phyloP scores from a whole-genome alignment of 2,113 vertebrate genomes.

The Platichthys stellatus region DNA sequence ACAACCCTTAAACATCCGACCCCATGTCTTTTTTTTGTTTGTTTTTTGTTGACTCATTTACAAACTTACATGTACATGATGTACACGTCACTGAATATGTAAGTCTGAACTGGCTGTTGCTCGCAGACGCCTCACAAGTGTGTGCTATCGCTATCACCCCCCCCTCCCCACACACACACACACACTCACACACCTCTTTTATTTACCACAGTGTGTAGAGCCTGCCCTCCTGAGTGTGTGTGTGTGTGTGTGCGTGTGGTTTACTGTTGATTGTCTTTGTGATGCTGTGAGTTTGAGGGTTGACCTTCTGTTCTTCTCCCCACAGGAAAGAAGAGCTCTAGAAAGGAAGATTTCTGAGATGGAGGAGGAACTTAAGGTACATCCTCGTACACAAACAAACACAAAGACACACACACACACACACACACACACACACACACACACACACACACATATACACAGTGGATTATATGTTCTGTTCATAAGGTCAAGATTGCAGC shows the following conservation, averaged over 20 bases:
- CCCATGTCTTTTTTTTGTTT: not conserved
- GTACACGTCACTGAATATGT: not conserved
- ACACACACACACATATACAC: no score
- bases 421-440: slow-evolving; percentile 1
- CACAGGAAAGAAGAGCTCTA: slow-evolving; percentile 98
- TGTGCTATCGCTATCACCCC: slow-evolving; percentile 45
- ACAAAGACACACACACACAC: no score
- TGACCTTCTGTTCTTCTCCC: slow-evolving; percentile 9
- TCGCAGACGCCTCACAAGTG: slow-evolving; percentile 69
- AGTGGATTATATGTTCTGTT: no score
- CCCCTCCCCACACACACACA: not conserved
- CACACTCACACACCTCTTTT: slow-evolving; percentile 15
- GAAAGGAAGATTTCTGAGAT: slow-evolving; percentile 99
- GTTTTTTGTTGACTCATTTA: not conserved
- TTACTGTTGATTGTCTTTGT: no score
- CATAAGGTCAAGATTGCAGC: no score
- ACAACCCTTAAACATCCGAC: not conserved
- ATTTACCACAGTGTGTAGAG: slow-evolving; percentile 4
- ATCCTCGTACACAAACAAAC: not conserved
- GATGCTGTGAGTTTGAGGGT: not conserved
- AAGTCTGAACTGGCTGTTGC: slow-evolving; percentile 52
- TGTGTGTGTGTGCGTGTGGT: not conserved
- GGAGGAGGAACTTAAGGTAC: slow-evolving; percentile 99
- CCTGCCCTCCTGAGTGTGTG: not conserved
- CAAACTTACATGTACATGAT: not conserved